A percentile compares a stretch with the other conserved stretches of the same genome.
Conservation (phyloP, 2,113 vertebrate species). For the Lamprotornis superbus region DNA sequence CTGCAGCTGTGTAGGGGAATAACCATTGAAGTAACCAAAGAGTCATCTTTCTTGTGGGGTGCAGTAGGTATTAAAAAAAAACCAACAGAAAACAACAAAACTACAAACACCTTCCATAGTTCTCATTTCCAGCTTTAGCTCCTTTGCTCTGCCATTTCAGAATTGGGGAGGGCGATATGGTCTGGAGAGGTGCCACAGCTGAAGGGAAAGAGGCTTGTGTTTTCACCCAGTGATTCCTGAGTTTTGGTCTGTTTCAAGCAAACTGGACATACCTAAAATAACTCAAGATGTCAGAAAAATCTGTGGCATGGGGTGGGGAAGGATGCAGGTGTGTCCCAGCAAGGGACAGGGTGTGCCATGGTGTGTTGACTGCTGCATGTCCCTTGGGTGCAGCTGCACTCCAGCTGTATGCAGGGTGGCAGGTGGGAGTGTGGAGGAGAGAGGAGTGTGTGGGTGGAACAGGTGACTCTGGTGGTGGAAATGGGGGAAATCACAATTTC, state of each 20-base stretch:
- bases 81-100: neutral
- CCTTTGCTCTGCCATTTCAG: neutral
- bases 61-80: neutral
- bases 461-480: neutral
- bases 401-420: neutral
- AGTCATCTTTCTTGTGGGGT: neutral
- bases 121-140: neutral
- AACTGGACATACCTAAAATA: neutral
- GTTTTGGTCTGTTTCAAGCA: neutral
- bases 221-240: neutral
- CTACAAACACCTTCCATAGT: neutral
- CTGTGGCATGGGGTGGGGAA: neutral
- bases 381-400: neutral
- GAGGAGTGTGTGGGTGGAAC: fast-evolving
- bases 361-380: neutral
- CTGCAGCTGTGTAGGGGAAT: neutral
- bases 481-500: neutral
- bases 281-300: neutral
- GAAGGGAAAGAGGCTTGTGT: neutral
- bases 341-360: neutral
- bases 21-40: neutral
- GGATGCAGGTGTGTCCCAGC: neutral
- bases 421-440: neutral
- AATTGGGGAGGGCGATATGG: neutral
- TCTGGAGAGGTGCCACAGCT: neutral